Conservation (phyloP, 35 echinoderm and acorn worm genomes). For the Heliocidaris tuberculata region DNA sequence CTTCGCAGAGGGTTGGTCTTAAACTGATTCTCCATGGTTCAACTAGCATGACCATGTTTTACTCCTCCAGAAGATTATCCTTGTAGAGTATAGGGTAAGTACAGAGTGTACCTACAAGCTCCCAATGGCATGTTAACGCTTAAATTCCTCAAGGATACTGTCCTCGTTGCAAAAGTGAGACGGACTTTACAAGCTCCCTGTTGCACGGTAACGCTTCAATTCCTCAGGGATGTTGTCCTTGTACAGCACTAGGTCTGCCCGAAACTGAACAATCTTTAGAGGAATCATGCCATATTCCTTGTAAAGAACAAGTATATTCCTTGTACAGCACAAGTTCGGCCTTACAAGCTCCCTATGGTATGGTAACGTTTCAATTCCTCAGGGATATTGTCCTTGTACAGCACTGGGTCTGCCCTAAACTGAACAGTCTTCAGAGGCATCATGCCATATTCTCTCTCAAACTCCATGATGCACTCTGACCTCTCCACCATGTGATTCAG, state of each 20-base stretch:
- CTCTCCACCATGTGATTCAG: slow-evolving; percentile 92
- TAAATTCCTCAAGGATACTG: slow-evolving; percentile 77
- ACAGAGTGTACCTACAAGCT: slow-evolving; percentile 56
- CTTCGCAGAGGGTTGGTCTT: no score
- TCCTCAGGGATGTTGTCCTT: slow-evolving; percentile 58
- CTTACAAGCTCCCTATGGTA: slow-evolving; percentile 83
- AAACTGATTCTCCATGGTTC: no score
- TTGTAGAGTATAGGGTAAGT: not conserved
- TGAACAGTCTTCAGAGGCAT: slow-evolving; percentile 96
- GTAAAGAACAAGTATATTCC: not conserved
- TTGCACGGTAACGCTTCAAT: not conserved
- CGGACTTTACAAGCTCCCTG: not conserved
- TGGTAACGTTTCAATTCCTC: slow-evolving; percentile 84
- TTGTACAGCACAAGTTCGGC: not conserved
- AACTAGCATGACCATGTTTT: no score
- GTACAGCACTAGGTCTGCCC: slow-evolving; percentile 79
- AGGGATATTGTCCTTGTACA: slow-evolving; percentile 86
- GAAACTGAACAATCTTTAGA: slow-evolving; percentile 77
- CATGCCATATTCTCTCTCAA: slow-evolving; percentile 81
- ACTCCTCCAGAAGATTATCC: not conserved
- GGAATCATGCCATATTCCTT: slow-evolving; percentile 82
- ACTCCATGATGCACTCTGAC: slow-evolving; percentile 88
- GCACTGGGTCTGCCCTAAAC: slow-evolving; percentile 89
- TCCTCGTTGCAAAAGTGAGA: slow-evolving; percentile 39
- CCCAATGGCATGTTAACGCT: slow-evolving; percentile 80